phyloP scores from a whole-genome alignment of 2,888 invertebrate genomes.

The Monochamus alternatus region DNA sequence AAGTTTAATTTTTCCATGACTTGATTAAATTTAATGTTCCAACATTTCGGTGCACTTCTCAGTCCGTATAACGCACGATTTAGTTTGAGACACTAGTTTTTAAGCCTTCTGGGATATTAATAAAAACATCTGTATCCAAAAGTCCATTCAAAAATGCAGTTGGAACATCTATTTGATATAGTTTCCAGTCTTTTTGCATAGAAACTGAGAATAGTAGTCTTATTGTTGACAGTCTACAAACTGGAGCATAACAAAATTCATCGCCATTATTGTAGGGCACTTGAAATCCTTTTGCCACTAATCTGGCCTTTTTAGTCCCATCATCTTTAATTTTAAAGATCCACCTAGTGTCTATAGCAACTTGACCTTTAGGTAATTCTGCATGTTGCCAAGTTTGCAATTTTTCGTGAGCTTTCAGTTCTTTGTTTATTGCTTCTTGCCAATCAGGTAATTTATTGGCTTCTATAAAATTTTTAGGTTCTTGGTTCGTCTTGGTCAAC shows the following conservation, averaged over 20 bases:
- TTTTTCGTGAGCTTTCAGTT: constrained; percentile 47
- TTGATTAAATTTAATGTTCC: constrained; percentile 46
- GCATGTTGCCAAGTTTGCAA: background rate
- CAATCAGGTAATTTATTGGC: constrained; percentile 22
- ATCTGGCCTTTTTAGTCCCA: constrained; percentile 42
- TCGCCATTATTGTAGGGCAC: constrained; percentile 28
- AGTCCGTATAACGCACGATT: constrained; percentile 38
- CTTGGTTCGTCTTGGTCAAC: constrained; percentile 4
- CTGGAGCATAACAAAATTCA: constrained; percentile 40
- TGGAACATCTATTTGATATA: constrained; percentile 33
- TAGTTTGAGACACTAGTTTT: constrained; percentile 26
- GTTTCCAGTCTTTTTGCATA: too few relatives aligned
- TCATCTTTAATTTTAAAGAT: constrained; percentile 48
- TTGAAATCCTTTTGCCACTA: constrained; percentile 44
- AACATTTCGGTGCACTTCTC: constrained; percentile 33
- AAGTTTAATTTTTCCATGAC: too few relatives aligned
- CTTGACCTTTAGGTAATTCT: constrained; percentile 42
- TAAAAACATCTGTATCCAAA: constrained; percentile 40
- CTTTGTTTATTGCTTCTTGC: constrained; percentile 50
- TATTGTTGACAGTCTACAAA: too few relatives aligned
- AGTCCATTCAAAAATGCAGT: constrained; percentile 49
- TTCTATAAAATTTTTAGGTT: constrained; percentile 19
- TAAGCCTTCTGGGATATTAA: constrained; percentile 37
- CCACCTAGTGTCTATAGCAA: constrained; percentile 52
- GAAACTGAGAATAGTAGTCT: too few relatives aligned